Base-by-base conservation (phyloP, 2,797 vertebrate genomes). In the Enteromius unitaeniatus region DNA sequence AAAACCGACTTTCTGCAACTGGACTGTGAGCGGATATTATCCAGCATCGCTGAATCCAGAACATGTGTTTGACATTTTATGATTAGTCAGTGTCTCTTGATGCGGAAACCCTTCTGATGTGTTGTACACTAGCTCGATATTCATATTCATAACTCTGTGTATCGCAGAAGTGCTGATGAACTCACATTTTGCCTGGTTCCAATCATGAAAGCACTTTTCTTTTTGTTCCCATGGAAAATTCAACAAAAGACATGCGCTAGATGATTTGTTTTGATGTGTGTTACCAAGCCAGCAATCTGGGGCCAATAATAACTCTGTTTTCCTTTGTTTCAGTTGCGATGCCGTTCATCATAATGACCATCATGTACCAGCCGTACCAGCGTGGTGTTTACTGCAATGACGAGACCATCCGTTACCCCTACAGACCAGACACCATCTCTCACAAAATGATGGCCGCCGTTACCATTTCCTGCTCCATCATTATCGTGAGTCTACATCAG, bases 361-460 rank as follows among this genome's bases (percentile, higher is more conserved):
- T 97, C 87, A 93, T 93, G 86, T 97, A 95, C 87, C 86, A 79
- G 0, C 98, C 98, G 0, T 98, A 97, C 92, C 93, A 96, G 83
- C 91, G 97, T 19, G 97, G 96, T 0, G 95, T 99, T 91, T 95
- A 97, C 94, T 99, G 98, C 11, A 83, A 93, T 0, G 98, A 99
- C 3, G 88, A 95, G 84, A 96, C 95, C 92, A 99, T 99, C 91
- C 94, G 79, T 11, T 98, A 97, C 86, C 97, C 98, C 1, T 97
- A 96, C 95, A 95, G 92, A 86, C 90, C 89, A 0, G 97, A 97
- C 92, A 99, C 98, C 90, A 97, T 99, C 91, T 97, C 97, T 3
- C 95, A 98, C 0, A 95, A 96, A 79, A 86, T 95, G 87, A 97
- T 99, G 97, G 97, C 97, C 0, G 95, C 95, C 0, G 93, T 98